These are phyloP conservation scores for Nomada fucata DNA, from an alignment of 2,888 invertebrate species.

Conservation along the genomic window DNA sequence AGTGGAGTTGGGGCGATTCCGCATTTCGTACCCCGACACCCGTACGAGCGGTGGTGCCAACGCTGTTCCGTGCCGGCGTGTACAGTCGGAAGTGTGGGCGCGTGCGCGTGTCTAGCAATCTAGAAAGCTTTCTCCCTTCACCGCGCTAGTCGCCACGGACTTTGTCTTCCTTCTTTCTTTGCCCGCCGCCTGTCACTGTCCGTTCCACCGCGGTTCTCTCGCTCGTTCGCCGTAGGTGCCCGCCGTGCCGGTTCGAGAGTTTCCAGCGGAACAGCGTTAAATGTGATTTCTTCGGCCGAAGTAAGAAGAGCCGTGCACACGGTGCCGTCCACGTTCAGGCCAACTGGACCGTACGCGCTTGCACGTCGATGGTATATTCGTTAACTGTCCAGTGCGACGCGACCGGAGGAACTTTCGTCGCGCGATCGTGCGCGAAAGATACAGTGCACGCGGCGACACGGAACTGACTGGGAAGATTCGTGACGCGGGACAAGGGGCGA, in stretches of 20 bases:
- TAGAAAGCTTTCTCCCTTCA: conserved; percentile 22
- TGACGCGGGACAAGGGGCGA: background rate
- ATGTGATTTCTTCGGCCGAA: conserved; percentile 60
- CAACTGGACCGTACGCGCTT: background rate
- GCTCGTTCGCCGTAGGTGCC: conserved; percentile 8
- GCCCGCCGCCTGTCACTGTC: background rate
- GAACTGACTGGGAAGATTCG: background rate
- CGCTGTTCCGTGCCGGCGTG: conserved; percentile 45
- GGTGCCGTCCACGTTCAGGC: background rate
- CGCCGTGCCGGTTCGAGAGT: conserved; percentile 48
- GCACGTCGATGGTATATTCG: background rate
- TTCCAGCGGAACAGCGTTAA: conserved; percentile 50
- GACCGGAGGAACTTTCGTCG: background rate
- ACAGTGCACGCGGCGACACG: background rate
- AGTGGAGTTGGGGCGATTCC: conserved; percentile 67
- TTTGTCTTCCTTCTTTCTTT: conserved; percentile 13
- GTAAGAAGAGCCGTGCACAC: conserved; percentile 50
- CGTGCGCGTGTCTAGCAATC: conserved; percentile 56
- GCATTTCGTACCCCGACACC: conserved; percentile 72
- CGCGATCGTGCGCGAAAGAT: too few relatives aligned
- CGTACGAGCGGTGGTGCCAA: conserved; percentile 67
- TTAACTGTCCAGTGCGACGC: conserved; percentile 29
- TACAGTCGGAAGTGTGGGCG: conserved; percentile 54
- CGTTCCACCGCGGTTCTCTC: conserved; percentile 1
- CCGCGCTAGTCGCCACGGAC: conserved; percentile 18